Evolutionary conservation across 2,113 vertebrate species (phyloP), one percentile per base, ranked within the genome.

Genomic region (Centropristis striata): DNA sequence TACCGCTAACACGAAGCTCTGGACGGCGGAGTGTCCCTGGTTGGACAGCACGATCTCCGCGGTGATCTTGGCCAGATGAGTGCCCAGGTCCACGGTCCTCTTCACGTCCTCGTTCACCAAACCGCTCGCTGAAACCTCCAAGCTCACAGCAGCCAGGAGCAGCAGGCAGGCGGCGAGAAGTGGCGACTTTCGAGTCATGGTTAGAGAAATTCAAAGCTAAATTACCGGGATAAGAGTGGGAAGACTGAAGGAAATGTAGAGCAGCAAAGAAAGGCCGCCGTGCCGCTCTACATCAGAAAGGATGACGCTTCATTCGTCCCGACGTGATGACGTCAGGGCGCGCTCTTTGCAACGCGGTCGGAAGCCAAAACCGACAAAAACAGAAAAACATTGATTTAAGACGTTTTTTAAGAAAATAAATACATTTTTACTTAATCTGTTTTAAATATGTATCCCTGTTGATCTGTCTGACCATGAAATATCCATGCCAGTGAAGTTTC

Each of bases 61-160:
- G 44, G 96, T 97, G 72, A 97, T 96, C 81, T 99, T 99, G 44
- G 98, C 98, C 68, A 99, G 91, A 89, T 99, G 98, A 23, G 97
- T 96, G 91, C 97, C 94, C 75, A 99, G 92, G 68, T 99, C 98
- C 89, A 99, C 93, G 1, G 96, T 96, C 75, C 98, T 96, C 90
- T 95, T 96, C 80, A 96, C 97, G 1, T 99, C 98, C 57, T 98
- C 97, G 77, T 98, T 97, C 25, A 97, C 86, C 78, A 96, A 84
- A 25, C 92, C 93, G 60, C 95, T 87, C 13, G 93, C 92, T 0
- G 84, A 71, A 64, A 84, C 90, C 68, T 44, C 86, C 39, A 9
- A 14, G 4, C 87, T 28, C 36, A 92, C 78, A 8, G 85, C 88
- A 10, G 81, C 65, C 66, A 94, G 27, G 3, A 95, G 65, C 3